phyloP scores from a whole-genome alignment of 2,113 vertebrate genomes.

The Coturnix japonica region DNA sequence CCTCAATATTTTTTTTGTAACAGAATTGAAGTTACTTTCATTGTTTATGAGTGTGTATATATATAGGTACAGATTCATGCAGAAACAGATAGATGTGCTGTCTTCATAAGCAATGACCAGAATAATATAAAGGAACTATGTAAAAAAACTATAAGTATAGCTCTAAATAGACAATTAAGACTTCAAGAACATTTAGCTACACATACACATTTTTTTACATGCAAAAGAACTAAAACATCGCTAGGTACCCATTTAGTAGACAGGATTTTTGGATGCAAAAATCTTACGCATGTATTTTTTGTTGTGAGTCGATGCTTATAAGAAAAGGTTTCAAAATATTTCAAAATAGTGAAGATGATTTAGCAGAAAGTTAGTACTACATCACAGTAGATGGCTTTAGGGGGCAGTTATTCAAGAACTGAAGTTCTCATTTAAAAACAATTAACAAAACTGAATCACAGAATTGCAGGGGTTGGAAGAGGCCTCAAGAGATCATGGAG shows the following conservation, averaged over 20 bases:
- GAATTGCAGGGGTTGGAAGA: too few relatives aligned
- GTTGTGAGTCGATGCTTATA: not conserved
- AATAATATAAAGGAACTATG: not conserved
- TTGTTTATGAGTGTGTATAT: not conserved
- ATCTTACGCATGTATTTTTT: not conserved
- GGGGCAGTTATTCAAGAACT: not conserved
- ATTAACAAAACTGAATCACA: not conserved
- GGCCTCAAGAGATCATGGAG: too few relatives aligned
- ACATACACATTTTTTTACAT: not conserved
- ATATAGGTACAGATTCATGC: not conserved
- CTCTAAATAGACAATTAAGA: not conserved
- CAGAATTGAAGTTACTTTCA: not conserved
- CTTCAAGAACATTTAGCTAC: not conserved
- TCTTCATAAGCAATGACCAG: not conserved
- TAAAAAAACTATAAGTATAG: not conserved
- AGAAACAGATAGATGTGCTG: not conserved
- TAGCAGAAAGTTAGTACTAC: not conserved
- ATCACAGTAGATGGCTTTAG: not conserved
- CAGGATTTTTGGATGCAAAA: not conserved
- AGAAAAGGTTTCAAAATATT: too few relatives aligned
- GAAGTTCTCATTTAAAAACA: not conserved
- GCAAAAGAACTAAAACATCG: not conserved
- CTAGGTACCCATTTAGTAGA: not conserved
- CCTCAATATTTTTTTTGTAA: not conserved
- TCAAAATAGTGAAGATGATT: accelerated